These are phyloP conservation scores for Macrosoma leucophasiata DNA, from an alignment of 2,888 invertebrate species.

Conservation along the genomic window DNA sequence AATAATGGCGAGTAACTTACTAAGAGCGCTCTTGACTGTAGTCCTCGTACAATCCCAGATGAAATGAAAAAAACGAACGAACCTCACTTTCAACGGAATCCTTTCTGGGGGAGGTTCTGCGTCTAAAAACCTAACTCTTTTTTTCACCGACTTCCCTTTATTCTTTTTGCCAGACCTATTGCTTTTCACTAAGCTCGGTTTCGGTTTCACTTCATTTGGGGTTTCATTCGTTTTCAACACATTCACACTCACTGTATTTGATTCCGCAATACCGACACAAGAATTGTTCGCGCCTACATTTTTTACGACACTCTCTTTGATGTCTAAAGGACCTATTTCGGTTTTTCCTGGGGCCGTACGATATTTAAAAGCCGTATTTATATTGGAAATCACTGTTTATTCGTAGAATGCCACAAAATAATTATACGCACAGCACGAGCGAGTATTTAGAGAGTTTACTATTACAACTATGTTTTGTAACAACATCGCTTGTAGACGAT, in stretches of 20 bases:
- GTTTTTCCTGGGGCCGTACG: conserved; percentile 26
- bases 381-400: conserved; percentile 19
- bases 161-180: conserved; percentile 40
- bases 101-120: conserved; percentile 35
- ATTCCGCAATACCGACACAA: conserved; percentile 28
- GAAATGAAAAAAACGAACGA: conserved; percentile 46
- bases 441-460: conserved; percentile 38
- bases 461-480: conserved; percentile 42
- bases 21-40: conserved; percentile 44
- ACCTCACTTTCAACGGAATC: conserved; percentile 44
- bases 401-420: conserved; percentile 29
- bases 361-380: conserved; percentile 44
- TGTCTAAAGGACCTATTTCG: conserved; percentile 34
- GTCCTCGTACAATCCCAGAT: conserved; percentile 49
- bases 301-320: conserved; percentile 36
- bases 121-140: conserved; percentile 59
- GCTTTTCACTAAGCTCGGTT: conserved; percentile 49
- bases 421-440: conserved; percentile 34
- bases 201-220: conserved; percentile 46
- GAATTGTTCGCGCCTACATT: conserved; percentile 39
- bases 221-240: conserved; percentile 26
- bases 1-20: too few species aligned
- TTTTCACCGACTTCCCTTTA: conserved; percentile 40
- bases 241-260: conserved; percentile 31
- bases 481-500: conserved; percentile 37